phyloP scores from a whole-genome alignment of 2,888 invertebrate species.

The Cephus sareptanus region DNA sequence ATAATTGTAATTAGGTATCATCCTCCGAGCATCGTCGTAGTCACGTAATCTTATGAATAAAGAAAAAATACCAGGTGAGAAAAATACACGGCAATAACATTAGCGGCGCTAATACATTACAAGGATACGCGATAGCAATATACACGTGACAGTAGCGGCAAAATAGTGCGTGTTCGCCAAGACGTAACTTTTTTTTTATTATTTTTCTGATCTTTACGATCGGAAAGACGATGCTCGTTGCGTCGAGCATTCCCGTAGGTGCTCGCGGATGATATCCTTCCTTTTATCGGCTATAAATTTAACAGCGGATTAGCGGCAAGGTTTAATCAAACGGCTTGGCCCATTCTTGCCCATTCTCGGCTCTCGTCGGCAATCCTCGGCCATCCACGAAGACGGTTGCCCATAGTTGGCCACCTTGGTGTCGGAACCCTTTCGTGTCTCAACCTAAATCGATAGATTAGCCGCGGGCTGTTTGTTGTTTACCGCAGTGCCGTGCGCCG shows the following conservation, averaged over 20 bases:
- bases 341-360: constrained; percentile 9
- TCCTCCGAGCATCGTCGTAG: neutral
- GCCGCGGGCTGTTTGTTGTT: neutral
- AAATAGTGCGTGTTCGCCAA: neutral
- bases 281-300: constrained; percentile 38
- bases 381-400: neutral
- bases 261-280: constrained; percentile 6
- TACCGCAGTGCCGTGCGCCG: neutral
- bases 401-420: neutral
- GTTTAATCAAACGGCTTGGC: constrained; percentile 54
- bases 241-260: neutral
- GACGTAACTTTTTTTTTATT: neutral
- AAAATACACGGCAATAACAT: neutral
- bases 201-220: neutral
- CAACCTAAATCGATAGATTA: neutral
- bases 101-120: neutral
- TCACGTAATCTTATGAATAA: neutral
- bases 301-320: constrained; percentile 43
- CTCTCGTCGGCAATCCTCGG: neutral
- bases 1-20: neutral
- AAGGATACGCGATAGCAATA: neutral
- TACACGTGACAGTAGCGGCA: neutral
- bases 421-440: neutral
- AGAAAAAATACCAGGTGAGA: neutral
- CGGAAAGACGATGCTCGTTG: neutral